Base-by-base conservation (phyloP, 2,888 invertebrate genomes). In the Caenorhabditis panamensis region DNA sequence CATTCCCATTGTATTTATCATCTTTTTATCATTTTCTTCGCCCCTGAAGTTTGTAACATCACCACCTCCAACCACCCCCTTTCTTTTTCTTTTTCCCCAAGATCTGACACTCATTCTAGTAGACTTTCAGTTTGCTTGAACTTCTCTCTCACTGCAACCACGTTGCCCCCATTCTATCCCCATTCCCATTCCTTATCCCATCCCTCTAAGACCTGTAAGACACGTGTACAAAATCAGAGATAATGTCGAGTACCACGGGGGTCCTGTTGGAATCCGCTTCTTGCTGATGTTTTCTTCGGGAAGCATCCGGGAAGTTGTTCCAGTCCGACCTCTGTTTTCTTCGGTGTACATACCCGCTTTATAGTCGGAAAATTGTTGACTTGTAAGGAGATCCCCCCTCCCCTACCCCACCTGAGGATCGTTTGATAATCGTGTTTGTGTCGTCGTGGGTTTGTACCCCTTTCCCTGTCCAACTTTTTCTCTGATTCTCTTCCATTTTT, bases 271-370 rank as follows among this genome's bases (percentile, higher is more conserved):
- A 5, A 41, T 54, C 26, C n/a, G 28, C n/a, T n/a, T n/a, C n/a
- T n/a, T n/a, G n/a, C n/a, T n/a, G n/a, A n/a, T n/a, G n/a, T n/a
- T n/a, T n/a, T n/a, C n/a, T n/a, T n/a, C n/a, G n/a, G n/a, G n/a
- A n/a, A n/a, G n/a, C n/a, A n/a, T n/a, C n/a, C n/a, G n/a, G n/a
- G 31, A 31, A 4, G 4, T 9, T 4, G 31, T 31, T 31, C 22
- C 20, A 22, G 31, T 6, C n/a, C 28, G 31, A 6, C 20, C 58
- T 58, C n/a, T 58, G 20, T 36, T 20, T 13, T 11, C 13, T 58
- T 49, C 62, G 67, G 76, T 76, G 76, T 68, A 76, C 66, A 68
- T 76, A 76, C 67, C 67, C 67, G 76, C 67, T 61, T 76, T 68
- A 61, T 68, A 68, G 67, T 68, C 76, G 76, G 62, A 67, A 61